Conservation (phyloP, 2,888 invertebrate species). For the Macrosoma leucophasiata region DNA sequence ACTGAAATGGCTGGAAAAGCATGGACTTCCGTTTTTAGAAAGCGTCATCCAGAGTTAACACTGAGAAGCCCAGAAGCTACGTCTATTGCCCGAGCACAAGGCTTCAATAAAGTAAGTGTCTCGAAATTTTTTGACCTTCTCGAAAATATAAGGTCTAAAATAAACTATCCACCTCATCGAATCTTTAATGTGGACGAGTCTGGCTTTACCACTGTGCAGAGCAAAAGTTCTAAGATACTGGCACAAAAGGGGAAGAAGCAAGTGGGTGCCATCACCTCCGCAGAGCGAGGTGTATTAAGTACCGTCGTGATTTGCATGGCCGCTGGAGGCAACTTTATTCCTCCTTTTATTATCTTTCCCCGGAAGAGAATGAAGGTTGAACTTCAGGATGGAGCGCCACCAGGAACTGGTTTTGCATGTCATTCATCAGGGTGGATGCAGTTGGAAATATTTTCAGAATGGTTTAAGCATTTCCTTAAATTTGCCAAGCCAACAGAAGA, state of each 20-base stretch:
- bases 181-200: slow-evolving; percentile 35
- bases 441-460: slow-evolving; percentile 17
- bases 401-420: slow-evolving; percentile 27
- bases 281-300: slow-evolving; percentile 24
- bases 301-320: slow-evolving; percentile 11
- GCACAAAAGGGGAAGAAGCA: slow-evolving; percentile 29
- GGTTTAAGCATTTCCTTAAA: slow-evolving; percentile 18
- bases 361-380: slow-evolving; percentile 33
- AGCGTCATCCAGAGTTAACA: slow-evolving; percentile 22
- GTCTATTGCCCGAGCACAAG: slow-evolving; percentile 30
- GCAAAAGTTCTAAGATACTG: slow-evolving; percentile 26
- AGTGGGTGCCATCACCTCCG: slow-evolving; percentile 28
- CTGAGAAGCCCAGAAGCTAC: slow-evolving; percentile 24
- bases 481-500: slow-evolving; percentile 9
- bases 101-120: slow-evolving; percentile 34
- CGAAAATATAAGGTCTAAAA: slow-evolving; percentile 22
- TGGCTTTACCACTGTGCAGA: slow-evolving; percentile 31
- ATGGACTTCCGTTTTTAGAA: slow-evolving; percentile 24
- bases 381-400: slow-evolving; percentile 34
- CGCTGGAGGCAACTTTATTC: slow-evolving; percentile 30
- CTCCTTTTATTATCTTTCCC: slow-evolving; percentile 37
- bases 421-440: slow-evolving; percentile 24
- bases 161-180: slow-evolving; percentile 27
- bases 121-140: slow-evolving; percentile 24
- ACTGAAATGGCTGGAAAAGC: slow-evolving; percentile 21